These are phyloP conservation scores for Stichopus chloronotus DNA, from an alignment of 35 echinoderm and acorn worm genomes.

Conservation along the genomic window DNA sequence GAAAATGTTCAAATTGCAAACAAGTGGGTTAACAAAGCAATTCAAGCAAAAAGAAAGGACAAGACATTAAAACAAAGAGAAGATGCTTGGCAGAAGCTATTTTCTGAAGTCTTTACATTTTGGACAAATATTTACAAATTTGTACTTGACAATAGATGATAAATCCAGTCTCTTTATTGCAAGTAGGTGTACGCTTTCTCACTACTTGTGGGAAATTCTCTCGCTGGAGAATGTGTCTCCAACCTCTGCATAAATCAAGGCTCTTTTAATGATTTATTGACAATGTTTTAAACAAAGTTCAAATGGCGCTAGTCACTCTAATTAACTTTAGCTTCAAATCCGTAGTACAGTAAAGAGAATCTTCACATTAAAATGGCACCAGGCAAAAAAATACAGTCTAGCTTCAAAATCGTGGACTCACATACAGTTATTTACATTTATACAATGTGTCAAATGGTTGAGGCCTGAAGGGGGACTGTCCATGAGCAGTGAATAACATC, in stretches of 20 bases:
- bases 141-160: background rate
- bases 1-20: no score
- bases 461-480: background rate
- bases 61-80: background rate
- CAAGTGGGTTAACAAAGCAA: no score
- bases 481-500: background rate
- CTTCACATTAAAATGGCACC: background rate
- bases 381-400: slow-evolving; percentile 12
- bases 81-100: background rate
- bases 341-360: background rate
- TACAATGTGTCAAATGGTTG: slow-evolving; percentile 36
- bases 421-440: slow-evolving; percentile 47
- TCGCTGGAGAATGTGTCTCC: background rate
- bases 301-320: slow-evolving; percentile 38
- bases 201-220: background rate
- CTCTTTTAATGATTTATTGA: background rate
- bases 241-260: background rate
- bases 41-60: no score
- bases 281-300: slow-evolving; percentile 33
- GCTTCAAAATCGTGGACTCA: slow-evolving; percentile 21
- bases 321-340: slow-evolving; percentile 38
- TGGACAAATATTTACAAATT: background rate
- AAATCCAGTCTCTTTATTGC: background rate
- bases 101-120: background rate
- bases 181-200: background rate